Conservation (phyloP, 2,888 invertebrate species). For the Chymomyza procnemis region DNA sequence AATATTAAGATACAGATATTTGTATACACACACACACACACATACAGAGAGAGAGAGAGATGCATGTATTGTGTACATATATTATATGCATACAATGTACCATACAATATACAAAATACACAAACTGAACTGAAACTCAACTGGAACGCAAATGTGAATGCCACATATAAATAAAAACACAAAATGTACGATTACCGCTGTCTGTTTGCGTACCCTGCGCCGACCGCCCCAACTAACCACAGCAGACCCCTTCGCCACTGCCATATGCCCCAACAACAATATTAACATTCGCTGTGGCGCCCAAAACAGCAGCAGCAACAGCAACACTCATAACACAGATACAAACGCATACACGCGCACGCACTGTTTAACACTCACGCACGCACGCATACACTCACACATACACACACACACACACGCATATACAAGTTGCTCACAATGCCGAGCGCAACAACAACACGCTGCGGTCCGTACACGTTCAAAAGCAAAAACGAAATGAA, state of each 20-base stretch:
- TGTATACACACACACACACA: constrained; percentile 32
- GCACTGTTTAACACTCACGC: constrained; percentile 12
- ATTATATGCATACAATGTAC: constrained; percentile 27
- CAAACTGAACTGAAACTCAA: constrained; percentile 3
- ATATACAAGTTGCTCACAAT: constrained; percentile 39
- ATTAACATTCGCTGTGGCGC: constrained; percentile 29
- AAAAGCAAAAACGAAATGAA: constrained; percentile 69
- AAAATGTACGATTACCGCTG: constrained; percentile 48
- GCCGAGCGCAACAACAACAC: constrained; percentile 53
- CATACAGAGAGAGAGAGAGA: not conserved
- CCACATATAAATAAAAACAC: constrained; percentile 66
- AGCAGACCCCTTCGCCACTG: constrained; percentile 16
- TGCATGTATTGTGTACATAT: constrained; percentile 11
- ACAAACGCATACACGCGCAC: constrained; percentile 22
- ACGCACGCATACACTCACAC: constrained; percentile 1
- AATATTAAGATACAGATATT: constrained; percentile 36
- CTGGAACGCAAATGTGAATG: not conserved
- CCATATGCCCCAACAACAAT: constrained; percentile 14
- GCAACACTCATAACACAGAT: constrained; percentile 17
- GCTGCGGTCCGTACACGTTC: constrained; percentile 60
- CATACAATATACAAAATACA: constrained; percentile 45
- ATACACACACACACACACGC: constrained; percentile 12
- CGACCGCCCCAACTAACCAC: constrained; percentile 3
- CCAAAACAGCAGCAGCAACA: constrained; percentile 13
- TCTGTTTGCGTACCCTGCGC: constrained; percentile 13